Base-by-base conservation (phyloP, 2,888 invertebrate species). In the Steinernema hermaphroditum region DNA sequence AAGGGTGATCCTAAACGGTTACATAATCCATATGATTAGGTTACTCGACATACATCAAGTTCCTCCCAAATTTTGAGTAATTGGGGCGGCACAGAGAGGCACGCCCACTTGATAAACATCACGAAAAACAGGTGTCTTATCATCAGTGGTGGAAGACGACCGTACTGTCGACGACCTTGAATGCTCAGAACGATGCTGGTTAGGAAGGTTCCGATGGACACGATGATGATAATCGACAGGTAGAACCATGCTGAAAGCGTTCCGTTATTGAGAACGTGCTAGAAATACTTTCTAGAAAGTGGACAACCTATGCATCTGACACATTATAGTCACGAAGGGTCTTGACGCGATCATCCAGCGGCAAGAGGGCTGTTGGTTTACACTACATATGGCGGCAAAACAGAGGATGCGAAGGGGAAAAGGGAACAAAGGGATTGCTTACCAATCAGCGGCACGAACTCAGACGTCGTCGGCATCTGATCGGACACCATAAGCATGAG, bases 401-500 rank as follows among this genome's bases (percentile, higher is more conserved):
- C n/a, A n/a, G n/a, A n/a, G n/a, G n/a, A n/a, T n/a, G n/a, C n/a
- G n/a, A n/a, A n/a, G n/a, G n/a, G n/a, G n/a, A n/a, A n/a, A n/a
- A n/a, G n/a, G n/a, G n/a, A 14, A 8, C 16, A 70, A 9, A 29
- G n/a, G 19, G n/a, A n/a, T n/a, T 37, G 4, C 73, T 46, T 68
- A 69, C 77, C 78, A 46, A 85, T 85, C 34, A 85, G 77, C 16
- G 85, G 85, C n/a, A 85, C 83, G 74, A 85, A 85, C 73, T 85
- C 85, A 27, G 77, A 77, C 14, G 83, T 88, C 0, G 88, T 87
- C 0, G 88, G 89, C 88, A 88, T 88, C 71, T 87, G 87, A 78
- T 89, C 88, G 1, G 88, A 87, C 1, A 89, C 87, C 77, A 89
- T 87, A 70, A 89, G 80, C 88, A 89, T 88, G 79, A 89, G 86